Percentiles rank a stretch among this genome's conserved stretches.
phyloP scores from a whole-genome alignment of 2,888 invertebrate genomes.

The Erebia ligea region DNA sequence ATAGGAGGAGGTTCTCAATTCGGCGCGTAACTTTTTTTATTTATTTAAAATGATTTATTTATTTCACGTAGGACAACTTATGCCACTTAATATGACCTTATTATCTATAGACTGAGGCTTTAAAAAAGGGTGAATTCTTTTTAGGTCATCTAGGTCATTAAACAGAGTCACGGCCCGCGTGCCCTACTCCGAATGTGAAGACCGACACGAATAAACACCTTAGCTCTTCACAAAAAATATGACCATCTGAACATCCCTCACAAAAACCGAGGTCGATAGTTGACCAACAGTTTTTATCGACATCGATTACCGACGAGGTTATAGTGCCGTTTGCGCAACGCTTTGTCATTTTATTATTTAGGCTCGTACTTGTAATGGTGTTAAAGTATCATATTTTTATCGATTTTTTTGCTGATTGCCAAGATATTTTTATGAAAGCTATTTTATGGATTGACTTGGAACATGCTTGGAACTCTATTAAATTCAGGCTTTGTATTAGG shows the following conservation, averaged over 20 bases:
- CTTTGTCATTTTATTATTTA: slow-evolving; percentile 35
- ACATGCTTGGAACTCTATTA: neutral
- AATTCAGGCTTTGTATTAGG: too few species aligned
- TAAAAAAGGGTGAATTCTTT: slow-evolving; percentile 1
- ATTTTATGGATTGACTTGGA: neutral
- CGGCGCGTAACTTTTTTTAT: too few species aligned
- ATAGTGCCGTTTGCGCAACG: slow-evolving; percentile 49
- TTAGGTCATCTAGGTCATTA: neutral
- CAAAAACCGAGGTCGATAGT: slow-evolving; percentile 62
- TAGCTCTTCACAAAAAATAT: slow-evolving; percentile 50
- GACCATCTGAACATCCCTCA: slow-evolving; percentile 64
- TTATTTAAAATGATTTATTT: too few species aligned
- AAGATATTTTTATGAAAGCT: neutral
- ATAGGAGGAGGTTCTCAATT: too few species aligned
- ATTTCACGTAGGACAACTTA: too few species aligned
- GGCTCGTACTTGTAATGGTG: slow-evolving; percentile 9
- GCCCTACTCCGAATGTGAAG: slow-evolving; percentile 52
- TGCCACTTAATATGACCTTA: too few species aligned
- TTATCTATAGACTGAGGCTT: neutral
- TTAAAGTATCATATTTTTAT: slow-evolving; percentile 10
- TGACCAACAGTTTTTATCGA: slow-evolving; percentile 54
- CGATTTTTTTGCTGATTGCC: neutral
- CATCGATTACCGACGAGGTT: slow-evolving; percentile 52
- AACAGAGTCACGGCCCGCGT: slow-evolving; percentile 49
- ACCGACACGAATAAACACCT: slow-evolving; percentile 52